Evolutionary conservation across 2,113 vertebrate genomes (phyloP).

Genomic region (Lycaon pictus): DNA sequence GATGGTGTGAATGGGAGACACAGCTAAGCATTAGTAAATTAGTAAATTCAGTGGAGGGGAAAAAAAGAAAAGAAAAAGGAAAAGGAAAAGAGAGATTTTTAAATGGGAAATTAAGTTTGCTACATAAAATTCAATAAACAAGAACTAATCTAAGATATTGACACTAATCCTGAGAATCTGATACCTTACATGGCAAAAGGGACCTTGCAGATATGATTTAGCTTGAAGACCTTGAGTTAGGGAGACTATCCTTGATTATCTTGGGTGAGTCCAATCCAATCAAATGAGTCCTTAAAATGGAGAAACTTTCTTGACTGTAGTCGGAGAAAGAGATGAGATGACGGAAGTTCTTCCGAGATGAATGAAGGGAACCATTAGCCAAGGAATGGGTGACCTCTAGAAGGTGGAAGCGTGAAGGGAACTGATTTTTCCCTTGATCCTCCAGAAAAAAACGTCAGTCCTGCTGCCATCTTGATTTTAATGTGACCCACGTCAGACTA

Average conservation of each 20-base stretch:
- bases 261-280: neutral
- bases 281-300: neutral
- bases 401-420: neutral
- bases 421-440: neutral
- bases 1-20: neutral
- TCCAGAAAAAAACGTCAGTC: neutral
- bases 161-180: neutral
- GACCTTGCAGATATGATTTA: neutral
- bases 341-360: neutral
- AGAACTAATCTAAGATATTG: neutral
- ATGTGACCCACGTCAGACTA: neutral
- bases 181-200: neutral
- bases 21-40: neutral
- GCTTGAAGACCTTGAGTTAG: neutral
- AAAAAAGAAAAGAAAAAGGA: no score
- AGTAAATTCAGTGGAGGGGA: no score
- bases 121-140: neutral
- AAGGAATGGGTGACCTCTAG: neutral
- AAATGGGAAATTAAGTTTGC: neutral
- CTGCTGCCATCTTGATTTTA: neutral
- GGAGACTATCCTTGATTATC: neutral
- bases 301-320: neutral
- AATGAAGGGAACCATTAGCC: neutral
- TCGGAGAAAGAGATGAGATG: neutral
- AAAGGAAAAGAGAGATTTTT: neutral